A percentile compares a stretch with the other conserved stretches of the same genome.
Conservation (phyloP, 1,140 invertebrate species). For the Cotesia glomerata region DNA sequence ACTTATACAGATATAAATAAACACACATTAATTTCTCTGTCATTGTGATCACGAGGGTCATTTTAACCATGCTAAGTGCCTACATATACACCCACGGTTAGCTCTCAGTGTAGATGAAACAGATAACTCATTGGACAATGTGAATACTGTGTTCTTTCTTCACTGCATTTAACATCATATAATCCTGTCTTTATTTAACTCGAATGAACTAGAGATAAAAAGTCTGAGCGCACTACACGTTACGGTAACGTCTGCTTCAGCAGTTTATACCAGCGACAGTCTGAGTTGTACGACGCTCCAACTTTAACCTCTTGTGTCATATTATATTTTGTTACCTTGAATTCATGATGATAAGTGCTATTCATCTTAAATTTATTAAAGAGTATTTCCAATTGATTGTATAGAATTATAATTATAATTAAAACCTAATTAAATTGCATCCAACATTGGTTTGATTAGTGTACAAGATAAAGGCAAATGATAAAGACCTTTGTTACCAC, state of each 20-base stretch:
- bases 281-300: conserved; percentile 26
- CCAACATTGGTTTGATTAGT: neutral
- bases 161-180: neutral
- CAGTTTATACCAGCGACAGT: conserved; percentile 26
- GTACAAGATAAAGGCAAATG: neutral
- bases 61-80: conserved; percentile 33
- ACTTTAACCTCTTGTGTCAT: conserved; percentile 27
- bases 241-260: conserved; percentile 27
- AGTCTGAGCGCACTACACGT: neutral
- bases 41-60: conserved; percentile 16
- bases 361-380: neutral
- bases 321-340: neutral
- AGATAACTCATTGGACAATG: conserved; percentile 12
- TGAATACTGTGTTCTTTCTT: neutral
- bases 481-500: neutral
- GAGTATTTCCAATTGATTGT: neutral
- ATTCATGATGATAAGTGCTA: neutral
- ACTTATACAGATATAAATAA: neutral
- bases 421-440: too few species aligned
- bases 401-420: too few species aligned
- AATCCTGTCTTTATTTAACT: conserved; percentile 8
- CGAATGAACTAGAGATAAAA: neutral
- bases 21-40: neutral
- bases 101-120: conserved; percentile 17
- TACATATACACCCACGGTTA: conserved; percentile 9